These are phyloP conservation scores for Solea solea DNA, from an alignment of 2,113 vertebrate genomes.

Conservation along the genomic window DNA sequence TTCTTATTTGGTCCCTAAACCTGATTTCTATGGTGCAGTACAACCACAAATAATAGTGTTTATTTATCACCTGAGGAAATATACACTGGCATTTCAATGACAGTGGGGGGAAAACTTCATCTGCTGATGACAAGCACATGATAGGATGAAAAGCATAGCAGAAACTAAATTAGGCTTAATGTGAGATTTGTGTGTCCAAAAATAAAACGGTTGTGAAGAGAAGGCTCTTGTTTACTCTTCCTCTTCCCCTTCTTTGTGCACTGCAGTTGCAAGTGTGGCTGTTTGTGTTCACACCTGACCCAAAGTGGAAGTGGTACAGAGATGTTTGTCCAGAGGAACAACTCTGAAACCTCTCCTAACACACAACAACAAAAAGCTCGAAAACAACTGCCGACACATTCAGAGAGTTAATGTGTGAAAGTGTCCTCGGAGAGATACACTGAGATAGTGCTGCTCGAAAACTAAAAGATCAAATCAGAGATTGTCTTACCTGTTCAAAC, in stretches of 20 bases:
- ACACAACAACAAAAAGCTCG: not conserved
- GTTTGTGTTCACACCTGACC: conserved; percentile 22
- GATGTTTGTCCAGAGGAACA: conserved; percentile 4
- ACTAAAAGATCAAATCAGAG: not conserved
- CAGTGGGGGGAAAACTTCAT: not conserved
- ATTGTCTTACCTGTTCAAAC: conserved; percentile 2
- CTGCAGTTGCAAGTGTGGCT: not conserved
- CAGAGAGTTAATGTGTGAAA: not conserved
- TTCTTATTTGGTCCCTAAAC: no score
- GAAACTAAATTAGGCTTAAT: conserved; percentile 1
- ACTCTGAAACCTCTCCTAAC: not conserved
- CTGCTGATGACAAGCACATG: conserved; percentile 8
- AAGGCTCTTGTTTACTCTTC: not conserved
- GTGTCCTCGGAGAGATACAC: not conserved
- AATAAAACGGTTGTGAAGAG: not conserved
- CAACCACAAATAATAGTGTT: no score
- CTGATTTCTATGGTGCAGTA: no score
- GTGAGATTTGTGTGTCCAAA: not conserved
- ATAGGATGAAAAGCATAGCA: conserved; percentile 1
- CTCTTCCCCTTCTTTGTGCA: not conserved
- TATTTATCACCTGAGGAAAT: not conserved
- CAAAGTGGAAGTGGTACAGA: conserved; percentile 1
- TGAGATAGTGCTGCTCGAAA: not conserved
- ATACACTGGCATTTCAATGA: not conserved
- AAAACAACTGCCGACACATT: conserved; percentile 10